Evolutionary conservation across 2,888 invertebrate genomes (phyloP).

Genomic region (Nasonovia ribisnigri): DNA sequence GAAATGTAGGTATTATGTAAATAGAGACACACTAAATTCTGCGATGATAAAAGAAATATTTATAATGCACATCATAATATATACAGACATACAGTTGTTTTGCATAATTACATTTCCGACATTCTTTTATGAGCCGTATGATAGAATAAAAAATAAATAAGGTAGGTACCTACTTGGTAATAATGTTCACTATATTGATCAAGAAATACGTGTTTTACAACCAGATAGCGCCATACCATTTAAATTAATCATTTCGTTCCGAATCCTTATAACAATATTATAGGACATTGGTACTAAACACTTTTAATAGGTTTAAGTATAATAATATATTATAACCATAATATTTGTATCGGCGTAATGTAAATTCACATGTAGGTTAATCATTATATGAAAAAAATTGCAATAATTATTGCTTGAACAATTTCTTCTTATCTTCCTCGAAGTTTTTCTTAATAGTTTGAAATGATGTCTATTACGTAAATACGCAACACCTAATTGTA

Average conservation of each 20-base stretch:
- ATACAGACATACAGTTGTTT: background rate
- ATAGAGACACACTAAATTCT: background rate
- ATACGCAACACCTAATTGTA: background rate
- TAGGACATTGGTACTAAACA: no score
- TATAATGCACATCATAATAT: background rate
- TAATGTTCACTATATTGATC: background rate
- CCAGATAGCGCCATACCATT: slow-evolving; percentile 22
- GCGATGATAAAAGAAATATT: background rate
- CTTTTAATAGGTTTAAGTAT: background rate
- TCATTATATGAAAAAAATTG: background rate
- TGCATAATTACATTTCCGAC: background rate
- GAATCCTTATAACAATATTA: background rate
- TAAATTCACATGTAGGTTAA: background rate
- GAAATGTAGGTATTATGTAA: background rate
- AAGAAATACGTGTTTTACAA: background rate
- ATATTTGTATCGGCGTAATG: background rate
- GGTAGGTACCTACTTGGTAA: background rate
- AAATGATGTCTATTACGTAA: background rate
- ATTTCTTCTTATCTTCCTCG: background rate
- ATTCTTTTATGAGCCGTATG: background rate
- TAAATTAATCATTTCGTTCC: background rate
- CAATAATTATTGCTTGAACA: background rate
- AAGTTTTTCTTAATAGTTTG: background rate
- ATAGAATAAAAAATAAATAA: background rate
- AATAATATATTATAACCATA: background rate